Evolutionary conservation across 2,888 invertebrate genomes (phyloP), one percentile per base, ranked within the genome.

Genomic region (Mayetiola destructor): DNA sequence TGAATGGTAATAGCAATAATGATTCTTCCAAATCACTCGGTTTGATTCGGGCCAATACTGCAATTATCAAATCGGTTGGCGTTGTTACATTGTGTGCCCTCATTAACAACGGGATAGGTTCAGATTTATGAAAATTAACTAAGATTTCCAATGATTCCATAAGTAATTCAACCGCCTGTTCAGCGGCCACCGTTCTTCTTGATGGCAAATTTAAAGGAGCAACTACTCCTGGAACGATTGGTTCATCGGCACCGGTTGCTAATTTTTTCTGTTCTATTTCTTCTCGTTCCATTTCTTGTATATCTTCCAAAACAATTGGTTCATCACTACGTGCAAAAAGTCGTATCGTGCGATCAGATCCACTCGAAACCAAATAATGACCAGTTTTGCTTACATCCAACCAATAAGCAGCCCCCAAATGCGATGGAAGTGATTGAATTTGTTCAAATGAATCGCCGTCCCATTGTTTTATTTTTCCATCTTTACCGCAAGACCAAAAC

Each of bases 391-490:
- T 89, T 1, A 87, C 81, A 63, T 89, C 89, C 63, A 94, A 68
- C 60, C 76, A 73, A 77, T 84, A 82, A 1, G 89, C 83, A 70
- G 86, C 85, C 2, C 88, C 90, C 61, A 80, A 78, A 70, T 95
- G 94, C 2, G 89, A 89, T 81, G 91, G 69, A 27, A 95, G 71
- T 0, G 89, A 88, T n/a, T 88, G 78, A 60, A 99, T 90, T 72
- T 91, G 88, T 61, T 90, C 82, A 67, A 87, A 96, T 53, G 77
- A 84, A 69, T 95, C 95, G 0, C 82, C 94, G 71, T 99, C 97
- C 96, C 99, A 99, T 68, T 97, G 86, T 70, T 95, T 96, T 2
- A 99, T 77, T 67, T 84, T 86, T 1, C 92, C 92, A 70, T 99
- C 97, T 69, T 91, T 94, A 0, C 93, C 90, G 21, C 86, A 84